Evolutionary conservation across 2,113 vertebrate genomes (phyloP).

Genomic region (Vicugna pacos): DNA sequence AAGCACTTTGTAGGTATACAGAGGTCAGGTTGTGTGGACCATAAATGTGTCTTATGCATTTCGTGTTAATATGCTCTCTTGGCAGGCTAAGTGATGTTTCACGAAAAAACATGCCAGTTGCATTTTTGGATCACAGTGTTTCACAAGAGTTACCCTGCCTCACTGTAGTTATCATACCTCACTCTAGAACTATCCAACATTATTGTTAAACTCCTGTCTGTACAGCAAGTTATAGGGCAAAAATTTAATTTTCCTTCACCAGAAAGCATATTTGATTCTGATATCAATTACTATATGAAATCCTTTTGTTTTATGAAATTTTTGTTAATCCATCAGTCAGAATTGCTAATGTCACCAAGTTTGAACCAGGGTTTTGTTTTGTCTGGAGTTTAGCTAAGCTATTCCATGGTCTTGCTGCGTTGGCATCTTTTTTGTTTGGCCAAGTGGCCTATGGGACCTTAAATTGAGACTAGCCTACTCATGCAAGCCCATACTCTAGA

Average conservation of each 20-base stretch:
- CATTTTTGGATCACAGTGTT: background rate
- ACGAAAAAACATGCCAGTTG: background rate
- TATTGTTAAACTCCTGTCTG: too few species aligned
- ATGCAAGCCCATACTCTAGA: background rate
- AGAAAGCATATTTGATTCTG: background rate
- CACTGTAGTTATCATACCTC: background rate
- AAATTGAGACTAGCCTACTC: background rate
- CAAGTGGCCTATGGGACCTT: background rate
- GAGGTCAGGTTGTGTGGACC: background rate
- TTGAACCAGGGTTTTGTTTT: background rate
- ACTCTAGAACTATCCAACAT: background rate
- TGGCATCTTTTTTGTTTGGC: background rate
- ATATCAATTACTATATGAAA: background rate
- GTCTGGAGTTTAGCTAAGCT: background rate
- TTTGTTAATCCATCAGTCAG: background rate
- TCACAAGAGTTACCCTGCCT: background rate
- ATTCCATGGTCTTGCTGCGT: background rate
- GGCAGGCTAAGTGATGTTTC: background rate
- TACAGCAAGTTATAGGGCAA: background rate
- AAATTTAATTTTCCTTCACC: background rate
- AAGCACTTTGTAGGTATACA: background rate
- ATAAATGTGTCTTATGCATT: background rate
- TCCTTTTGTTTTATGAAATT: background rate
- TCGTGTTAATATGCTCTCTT: background rate
- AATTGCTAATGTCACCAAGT: background rate